Percentiles rank a stretch among this genome's conserved stretches.
Conservation (phyloP, 2,113 vertebrate species). For the Ginglymostoma cirratum region DNA sequence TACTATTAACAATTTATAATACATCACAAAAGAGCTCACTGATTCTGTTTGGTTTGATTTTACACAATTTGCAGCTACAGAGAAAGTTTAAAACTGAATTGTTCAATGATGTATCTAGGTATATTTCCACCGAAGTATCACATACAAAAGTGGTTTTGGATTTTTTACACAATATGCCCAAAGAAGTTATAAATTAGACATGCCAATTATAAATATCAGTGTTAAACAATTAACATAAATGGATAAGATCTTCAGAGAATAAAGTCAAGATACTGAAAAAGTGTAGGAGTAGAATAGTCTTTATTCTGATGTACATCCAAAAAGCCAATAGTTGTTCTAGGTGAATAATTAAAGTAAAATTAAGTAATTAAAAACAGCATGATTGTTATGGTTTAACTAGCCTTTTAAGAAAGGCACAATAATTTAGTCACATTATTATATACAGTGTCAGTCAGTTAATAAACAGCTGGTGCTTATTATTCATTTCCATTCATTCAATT, state of each 20-base stretch:
- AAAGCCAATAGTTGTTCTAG: background rate
- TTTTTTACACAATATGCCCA: background rate
- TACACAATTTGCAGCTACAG: no score
- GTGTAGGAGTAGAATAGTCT: background rate
- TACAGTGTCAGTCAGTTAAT: background rate
- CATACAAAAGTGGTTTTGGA: background rate
- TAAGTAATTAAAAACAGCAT: background rate
- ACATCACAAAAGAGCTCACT: no score
- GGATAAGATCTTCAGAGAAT: background rate
- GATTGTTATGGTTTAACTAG: background rate
- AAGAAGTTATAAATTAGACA: background rate
- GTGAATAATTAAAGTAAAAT: slow-evolving; percentile 4
- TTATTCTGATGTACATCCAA: background rate
- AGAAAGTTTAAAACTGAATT: background rate
- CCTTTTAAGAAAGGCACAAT: background rate
- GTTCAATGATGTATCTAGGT: background rate
- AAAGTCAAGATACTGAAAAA: background rate
- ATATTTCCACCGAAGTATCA: background rate
- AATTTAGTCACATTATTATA: background rate
- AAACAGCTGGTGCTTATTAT: background rate
- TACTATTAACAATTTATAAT: no score
- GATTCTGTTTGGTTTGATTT: no score
- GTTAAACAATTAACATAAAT: background rate
- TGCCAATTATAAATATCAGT: background rate
- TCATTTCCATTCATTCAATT: background rate